Evolutionary conservation across 2,888 invertebrate species (phyloP), one percentile per base, ranked within the genome.

Genomic region (Odontocolon sp.): DNA sequence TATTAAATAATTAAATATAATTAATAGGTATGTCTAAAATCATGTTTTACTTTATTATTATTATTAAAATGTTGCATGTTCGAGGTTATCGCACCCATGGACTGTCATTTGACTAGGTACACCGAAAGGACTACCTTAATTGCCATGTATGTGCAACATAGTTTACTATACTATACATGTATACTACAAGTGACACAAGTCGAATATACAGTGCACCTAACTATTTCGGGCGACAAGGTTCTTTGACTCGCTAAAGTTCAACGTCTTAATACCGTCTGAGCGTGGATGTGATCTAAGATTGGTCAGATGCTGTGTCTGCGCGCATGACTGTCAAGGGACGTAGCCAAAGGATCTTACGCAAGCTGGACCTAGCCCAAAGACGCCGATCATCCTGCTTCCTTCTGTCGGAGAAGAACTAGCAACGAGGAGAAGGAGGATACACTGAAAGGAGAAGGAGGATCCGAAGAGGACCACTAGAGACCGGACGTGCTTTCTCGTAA

Each of bases 401-500:
- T 16, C 28, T 18, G 6, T 31, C n/a, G 28, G 11, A 52, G 23
- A 18, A 26, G 52, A 16, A 52, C 9, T n/a, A n/a, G n/a, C n/a
- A n/a, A n/a, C 40, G 9, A 8, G 40, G 38, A 66, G 8, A 26
- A 8, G 50, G 16, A 33, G 9, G 38, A 14, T 9, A 54, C 33
- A 11, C 26, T 2, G 36, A 23, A 31, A 42, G 59, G 40, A 16
- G 16, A 57, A 42, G 40, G 42, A 45, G 47, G 23, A 23, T 36
- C 45, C 45, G 33, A n/a, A 33, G 63, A 47, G 63, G 47, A 78
- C 81, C 83, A 80, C 82, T 83, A 78, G 82, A 77, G 79, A 82
- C 83, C 80, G 80, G 82, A 88, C 88, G 87, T 88, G 87, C 84
- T 81, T 82, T 67, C 82, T 61, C 82, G 87, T 88, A 87, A 87